Evolutionary conservation across 2,888 invertebrate genomes (phyloP).

Genomic region (Dryadula phaetusa): DNA sequence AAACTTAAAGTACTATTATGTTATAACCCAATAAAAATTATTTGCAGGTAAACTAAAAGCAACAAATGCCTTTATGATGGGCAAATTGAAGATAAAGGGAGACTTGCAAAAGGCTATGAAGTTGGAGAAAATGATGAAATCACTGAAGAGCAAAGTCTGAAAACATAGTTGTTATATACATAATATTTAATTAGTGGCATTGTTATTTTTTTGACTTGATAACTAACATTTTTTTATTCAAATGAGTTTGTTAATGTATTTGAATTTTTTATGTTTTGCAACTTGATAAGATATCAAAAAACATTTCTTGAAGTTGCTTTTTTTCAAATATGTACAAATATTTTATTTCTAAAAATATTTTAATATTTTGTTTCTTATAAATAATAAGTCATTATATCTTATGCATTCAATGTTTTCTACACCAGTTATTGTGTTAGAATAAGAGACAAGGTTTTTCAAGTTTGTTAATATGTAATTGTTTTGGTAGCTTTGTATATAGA

Average conservation of each 20-base stretch:
- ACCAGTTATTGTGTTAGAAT: conserved; percentile 4
- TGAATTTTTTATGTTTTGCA: neutral
- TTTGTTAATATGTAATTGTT: neutral
- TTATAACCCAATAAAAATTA: no score
- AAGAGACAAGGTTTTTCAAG: neutral
- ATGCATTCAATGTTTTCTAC: conserved; percentile 2
- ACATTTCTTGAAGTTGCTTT: neutral
- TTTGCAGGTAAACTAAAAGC: conserved; percentile 92
- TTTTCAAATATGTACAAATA: conserved; percentile 9
- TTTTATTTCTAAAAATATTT: neutral
- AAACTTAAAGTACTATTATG: no score
- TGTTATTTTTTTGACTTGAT: neutral
- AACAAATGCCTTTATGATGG: conserved; percentile 97
- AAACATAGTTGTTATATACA: neutral
- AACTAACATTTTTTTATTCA: neutral
- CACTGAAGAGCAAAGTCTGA: conserved; percentile 87
- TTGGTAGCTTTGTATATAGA: conserved; percentile 9
- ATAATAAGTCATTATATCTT: neutral
- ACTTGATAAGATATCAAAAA: neutral
- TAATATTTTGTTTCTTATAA: neutral
- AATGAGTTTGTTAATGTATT: neutral
- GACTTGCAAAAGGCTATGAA: conserved; percentile 97
- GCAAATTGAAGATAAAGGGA: conserved; percentile 96
- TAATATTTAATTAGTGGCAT: neutral
- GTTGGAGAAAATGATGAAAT: conserved; percentile 94